A percentile compares a stretch with the other conserved stretches of the same genome.
Conservation (phyloP, 2,113 vertebrate species). For the Ellobius talpinus region DNA sequence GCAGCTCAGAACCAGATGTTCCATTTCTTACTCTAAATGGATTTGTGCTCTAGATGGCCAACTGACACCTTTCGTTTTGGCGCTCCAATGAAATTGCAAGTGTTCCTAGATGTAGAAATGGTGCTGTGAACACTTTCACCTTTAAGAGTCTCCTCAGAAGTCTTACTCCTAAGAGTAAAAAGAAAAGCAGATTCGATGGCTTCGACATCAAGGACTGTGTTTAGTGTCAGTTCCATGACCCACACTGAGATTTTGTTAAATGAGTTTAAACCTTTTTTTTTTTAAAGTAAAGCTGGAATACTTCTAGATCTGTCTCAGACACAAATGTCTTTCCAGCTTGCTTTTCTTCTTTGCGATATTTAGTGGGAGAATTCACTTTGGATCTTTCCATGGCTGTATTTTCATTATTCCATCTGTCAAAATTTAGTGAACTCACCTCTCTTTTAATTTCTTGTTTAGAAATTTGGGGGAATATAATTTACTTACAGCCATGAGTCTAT, state of each 20-base stretch:
- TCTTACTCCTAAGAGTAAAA: neutral
- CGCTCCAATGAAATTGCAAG: constrained; percentile 51
- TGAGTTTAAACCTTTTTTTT: constrained; percentile 32
- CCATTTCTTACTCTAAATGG: constrained; percentile 61
- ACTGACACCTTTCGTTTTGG: constrained; percentile 14
- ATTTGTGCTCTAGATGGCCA: constrained; percentile 6
- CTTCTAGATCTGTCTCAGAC: neutral
- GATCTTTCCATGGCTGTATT: constrained; percentile 72
- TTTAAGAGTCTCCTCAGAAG: constrained; percentile 1
- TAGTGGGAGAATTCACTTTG: constrained; percentile 72
- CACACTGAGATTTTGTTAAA: constrained; percentile 69
- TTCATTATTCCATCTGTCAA: constrained; percentile 68
- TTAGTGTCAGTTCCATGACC: constrained; percentile 61
- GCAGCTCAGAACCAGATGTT: constrained; percentile 57
- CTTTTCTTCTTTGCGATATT: constrained; percentile 23
- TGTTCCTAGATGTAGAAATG: constrained; percentile 50
- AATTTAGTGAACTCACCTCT: constrained; percentile 60
- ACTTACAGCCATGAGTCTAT: constrained; percentile 79
- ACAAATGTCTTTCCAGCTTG: constrained; percentile 37
- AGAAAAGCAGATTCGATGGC: constrained; percentile 71
- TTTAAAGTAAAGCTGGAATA: neutral
- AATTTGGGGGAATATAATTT: constrained; percentile 82
- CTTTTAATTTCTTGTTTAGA: constrained; percentile 78
- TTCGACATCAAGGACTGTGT: constrained; percentile 73
- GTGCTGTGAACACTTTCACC: neutral